Base-by-base conservation (phyloP, 92 coral and sea anemone species). In the Meandrina meandrites region DNA sequence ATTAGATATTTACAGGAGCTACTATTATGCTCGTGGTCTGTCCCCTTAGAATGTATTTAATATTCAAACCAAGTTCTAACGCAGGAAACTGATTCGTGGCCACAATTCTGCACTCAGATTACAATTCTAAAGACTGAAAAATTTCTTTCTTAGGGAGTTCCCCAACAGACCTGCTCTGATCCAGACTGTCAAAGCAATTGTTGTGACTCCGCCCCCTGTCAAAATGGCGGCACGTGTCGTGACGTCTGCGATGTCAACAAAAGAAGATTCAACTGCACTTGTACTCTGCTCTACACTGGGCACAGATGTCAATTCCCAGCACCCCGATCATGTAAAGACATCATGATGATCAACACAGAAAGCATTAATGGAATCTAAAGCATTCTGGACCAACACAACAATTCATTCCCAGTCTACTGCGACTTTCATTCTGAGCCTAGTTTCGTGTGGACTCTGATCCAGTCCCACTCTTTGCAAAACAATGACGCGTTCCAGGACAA, bases 371-470 rank as follows among this genome's bases (percentile, higher is more conserved):
- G 91, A 12, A 28, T 84, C 36, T 75, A 79, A 83, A 35, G 70
- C 37, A 58, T 90, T 30, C 30, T 47, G 40, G 89, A 91, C 54
- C 10, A 70, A 11, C 24, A 69, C 14, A 76, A 56, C 62, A 37
- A 1, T 16, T 30, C 53, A 5, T 84, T 88, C 86, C 51, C 66
- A 45, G 84, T 79, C 34, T 80, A 31, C 60, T 90, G 90, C 80
- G 88, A 90, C 74, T 90, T 90, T 79, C 42, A 13, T 24, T 86
- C 90, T 10, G 93, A 90, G 75, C 80, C 93, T 28, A 73, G 84
- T 5, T 58, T 80, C 12, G 93, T 79, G 0, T 90, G 93, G 93
- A 90, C 93, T 50, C 93, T 90, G 32, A 57, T 90, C 72, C 27
- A 69, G 90, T 86, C 93, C 22, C 47, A 81, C 37, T 50, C 69